Evolutionary conservation across 2,888 invertebrate genomes (phyloP).

Genomic region (Pollenia amentaria): DNA sequence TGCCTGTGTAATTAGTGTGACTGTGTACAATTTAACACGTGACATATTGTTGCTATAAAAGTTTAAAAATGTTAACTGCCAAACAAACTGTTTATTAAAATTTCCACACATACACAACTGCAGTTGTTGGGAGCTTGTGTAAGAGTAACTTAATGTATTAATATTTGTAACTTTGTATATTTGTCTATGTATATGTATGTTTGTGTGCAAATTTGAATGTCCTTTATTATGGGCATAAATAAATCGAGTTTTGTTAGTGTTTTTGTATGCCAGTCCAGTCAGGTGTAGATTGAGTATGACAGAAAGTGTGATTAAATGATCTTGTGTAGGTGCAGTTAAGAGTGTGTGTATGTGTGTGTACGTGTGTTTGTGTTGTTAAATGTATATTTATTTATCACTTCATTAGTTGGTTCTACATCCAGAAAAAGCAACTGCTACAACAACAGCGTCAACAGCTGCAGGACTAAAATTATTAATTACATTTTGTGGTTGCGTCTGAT

Average conservation of each 20-base stretch:
- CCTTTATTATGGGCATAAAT: neutral
- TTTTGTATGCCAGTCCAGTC: neutral
- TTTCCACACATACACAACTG: neutral
- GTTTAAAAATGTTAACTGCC: conserved; percentile 60
- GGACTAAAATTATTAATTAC: conserved; percentile 69
- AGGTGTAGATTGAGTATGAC: neutral
- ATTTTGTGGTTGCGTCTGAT: conserved; percentile 56
- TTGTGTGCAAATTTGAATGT: neutral
- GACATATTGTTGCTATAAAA: conserved; percentile 57
- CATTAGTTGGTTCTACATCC: conserved; percentile 48
- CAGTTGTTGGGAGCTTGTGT: neutral
- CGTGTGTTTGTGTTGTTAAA: conserved; percentile 23
- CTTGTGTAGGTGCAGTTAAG: neutral
- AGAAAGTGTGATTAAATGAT: conserved; percentile 42
- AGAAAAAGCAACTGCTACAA: neutral
- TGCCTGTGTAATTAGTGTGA: neutral
- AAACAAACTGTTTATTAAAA: conserved; percentile 6
- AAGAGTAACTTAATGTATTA: conserved; percentile 23
- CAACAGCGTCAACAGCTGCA: neutral
- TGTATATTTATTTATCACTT: conserved; percentile 65
- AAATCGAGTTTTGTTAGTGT: neutral
- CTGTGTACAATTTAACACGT: conserved; percentile 60
- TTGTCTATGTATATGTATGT: neutral
- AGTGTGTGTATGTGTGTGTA: neutral
- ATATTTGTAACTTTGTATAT: neutral